Conservation (phyloP, 2,888 invertebrate genomes). For the Silvanus unidentatus region DNA sequence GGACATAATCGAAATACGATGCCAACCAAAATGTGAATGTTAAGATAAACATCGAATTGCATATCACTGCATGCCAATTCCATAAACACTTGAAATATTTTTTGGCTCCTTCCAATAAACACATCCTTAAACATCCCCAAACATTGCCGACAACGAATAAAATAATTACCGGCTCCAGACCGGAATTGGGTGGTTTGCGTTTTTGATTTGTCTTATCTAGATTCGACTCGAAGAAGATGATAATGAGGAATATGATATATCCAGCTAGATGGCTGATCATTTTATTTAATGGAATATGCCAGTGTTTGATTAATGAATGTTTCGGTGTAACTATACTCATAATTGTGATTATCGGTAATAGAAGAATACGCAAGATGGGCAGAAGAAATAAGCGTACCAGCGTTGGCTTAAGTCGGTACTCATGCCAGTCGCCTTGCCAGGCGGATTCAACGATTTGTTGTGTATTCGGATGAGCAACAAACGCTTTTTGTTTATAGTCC, state of each 20-base stretch:
- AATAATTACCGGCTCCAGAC: conserved; percentile 44
- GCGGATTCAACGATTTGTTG: conserved; percentile 62
- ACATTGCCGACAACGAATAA: conserved; percentile 53
- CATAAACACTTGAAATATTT: conserved; percentile 55
- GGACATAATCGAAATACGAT: conserved; percentile 51
- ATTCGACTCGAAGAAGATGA: conserved; percentile 58
- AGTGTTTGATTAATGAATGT: conserved; percentile 49
- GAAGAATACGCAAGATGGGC: conserved; percentile 39
- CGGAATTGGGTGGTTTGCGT: conserved; percentile 56
- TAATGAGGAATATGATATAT: conserved; percentile 59
- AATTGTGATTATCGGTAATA: conserved; percentile 47
- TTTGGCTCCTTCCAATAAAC: conserved; percentile 52
- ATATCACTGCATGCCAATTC: conserved; percentile 60
- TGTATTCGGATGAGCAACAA: conserved; percentile 70
- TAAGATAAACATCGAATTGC: conserved; percentile 53
- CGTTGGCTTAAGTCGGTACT: conserved; percentile 39
- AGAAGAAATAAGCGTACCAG: conserved; percentile 26
- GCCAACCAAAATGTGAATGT: conserved; percentile 59
- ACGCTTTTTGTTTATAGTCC: conserved; percentile 64
- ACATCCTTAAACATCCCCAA: conserved; percentile 54
- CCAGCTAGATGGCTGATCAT: conserved; percentile 63
- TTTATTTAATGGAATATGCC: conserved; percentile 63
- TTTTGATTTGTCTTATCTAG: conserved; percentile 53
- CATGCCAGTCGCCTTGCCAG: conserved; percentile 56
- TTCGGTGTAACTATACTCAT: conserved; percentile 46